phyloP scores from a whole-genome alignment of 2,113 vertebrate species.

The Solea solea region DNA sequence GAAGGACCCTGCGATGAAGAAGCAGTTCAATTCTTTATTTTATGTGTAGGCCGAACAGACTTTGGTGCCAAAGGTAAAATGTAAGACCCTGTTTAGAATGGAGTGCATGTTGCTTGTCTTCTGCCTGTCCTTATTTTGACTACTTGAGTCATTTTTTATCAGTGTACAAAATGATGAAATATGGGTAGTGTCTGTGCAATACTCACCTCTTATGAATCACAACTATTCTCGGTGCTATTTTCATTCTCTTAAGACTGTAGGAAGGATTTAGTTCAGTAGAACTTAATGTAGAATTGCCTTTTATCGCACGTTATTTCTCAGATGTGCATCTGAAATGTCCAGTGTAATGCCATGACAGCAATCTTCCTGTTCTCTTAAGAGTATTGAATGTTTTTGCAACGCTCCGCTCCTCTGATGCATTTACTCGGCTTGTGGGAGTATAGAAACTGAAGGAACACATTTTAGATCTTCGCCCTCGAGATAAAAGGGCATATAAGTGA shows the following conservation, averaged over 20 bases:
- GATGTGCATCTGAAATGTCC: constrained; percentile 38
- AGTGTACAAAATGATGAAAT: constrained; percentile 83
- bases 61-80: constrained; percentile 30
- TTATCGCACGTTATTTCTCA: constrained; percentile 35
- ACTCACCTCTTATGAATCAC: constrained; percentile 72
- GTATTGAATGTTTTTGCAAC: constrained; percentile 63
- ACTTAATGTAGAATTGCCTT: constrained; percentile 42
- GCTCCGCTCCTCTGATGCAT: constrained; percentile 63
- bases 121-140: constrained; percentile 73
- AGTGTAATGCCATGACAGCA: constrained; percentile 48
- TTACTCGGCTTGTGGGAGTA: constrained; percentile 74
- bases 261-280: constrained; percentile 48
- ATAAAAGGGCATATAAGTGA: constrained; percentile 70
- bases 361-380: constrained; percentile 53
- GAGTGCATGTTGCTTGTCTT: constrained; percentile 48
- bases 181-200: constrained; percentile 75
- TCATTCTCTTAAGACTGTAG: constrained; percentile 43
- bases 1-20: constrained; percentile 86
- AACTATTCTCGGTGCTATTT: constrained; percentile 69
- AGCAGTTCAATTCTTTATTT: constrained; percentile 83
- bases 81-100: constrained; percentile 25
- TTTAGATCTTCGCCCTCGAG: constrained; percentile 75
- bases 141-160: constrained; percentile 70
- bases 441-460: constrained; percentile 71
- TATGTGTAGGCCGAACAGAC: constrained; percentile 70